These are phyloP conservation scores for Griposia aprilina DNA, from an alignment of 2,888 invertebrate genomes.

Conservation along the genomic window DNA sequence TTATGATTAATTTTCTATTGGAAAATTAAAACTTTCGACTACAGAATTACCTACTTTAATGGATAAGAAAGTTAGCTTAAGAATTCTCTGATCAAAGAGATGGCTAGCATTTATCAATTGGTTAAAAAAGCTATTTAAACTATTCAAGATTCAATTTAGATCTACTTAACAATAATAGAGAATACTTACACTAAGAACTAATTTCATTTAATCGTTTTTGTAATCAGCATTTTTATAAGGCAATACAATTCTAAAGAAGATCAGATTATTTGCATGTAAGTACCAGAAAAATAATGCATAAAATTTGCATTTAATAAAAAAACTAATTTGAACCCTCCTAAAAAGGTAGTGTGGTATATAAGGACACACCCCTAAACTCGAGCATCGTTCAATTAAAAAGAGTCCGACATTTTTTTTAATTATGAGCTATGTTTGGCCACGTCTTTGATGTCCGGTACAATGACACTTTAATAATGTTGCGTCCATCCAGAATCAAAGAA, in stretches of 20 bases:
- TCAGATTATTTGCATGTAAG: constrained; percentile 16
- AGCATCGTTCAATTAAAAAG: constrained; percentile 15
- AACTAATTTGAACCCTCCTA: constrained; percentile 11
- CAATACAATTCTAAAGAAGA: neutral
- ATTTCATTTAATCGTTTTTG: constrained; percentile 14
- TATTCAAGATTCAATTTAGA: constrained; percentile 44
- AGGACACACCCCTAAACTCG: constrained; percentile 6
- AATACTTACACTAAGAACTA: constrained; percentile 18
- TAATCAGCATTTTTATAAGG: constrained; percentile 9
- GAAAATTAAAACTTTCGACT: neutral
- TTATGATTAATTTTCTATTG: neutral
- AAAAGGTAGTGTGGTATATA: constrained; percentile 31
- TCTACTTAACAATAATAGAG: constrained; percentile 20
- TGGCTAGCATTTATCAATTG: constrained; percentile 5
- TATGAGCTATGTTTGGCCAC: neutral
- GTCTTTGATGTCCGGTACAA: neutral
- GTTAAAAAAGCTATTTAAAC: neutral
- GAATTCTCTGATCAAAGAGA: neutral
- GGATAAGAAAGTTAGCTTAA: constrained; percentile 8
- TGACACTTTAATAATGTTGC: neutral
- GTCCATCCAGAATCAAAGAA: neutral
- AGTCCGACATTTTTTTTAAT: neutral
- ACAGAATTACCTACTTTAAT: constrained; percentile 6
- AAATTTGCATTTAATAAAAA: constrained; percentile 21
- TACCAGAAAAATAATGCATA: constrained; percentile 39